Evolutionary conservation across 2,113 vertebrate genomes (phyloP), one percentile per base, ranked within the genome.

Genomic region (Perca flavescens): DNA sequence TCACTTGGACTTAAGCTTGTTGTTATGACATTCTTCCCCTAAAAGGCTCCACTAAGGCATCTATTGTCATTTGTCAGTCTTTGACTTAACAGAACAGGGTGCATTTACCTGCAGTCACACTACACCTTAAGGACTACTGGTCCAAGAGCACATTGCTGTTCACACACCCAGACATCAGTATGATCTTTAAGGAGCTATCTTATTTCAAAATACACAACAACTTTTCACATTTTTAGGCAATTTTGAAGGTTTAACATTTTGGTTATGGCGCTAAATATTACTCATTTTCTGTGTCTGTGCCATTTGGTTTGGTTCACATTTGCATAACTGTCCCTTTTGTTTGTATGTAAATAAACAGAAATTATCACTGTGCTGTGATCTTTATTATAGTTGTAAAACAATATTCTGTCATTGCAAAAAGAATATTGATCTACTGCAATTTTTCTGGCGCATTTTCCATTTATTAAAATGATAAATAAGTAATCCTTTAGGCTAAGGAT

Each of bases 21-120:
- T 93, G 92, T 94, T 94, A 87, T 93, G 91, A 92, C 89, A 91
- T 88, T 89, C 81, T 89, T 66, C 52, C 40, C 47, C 67, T 86
- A 88, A 92, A 90, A 88, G 88, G 77, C 84, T 85, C 86, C 73
- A 69, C 84, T 74, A 79, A 84, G 66, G 88, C 81, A 80, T 81
- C 91, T 86, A 83, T 89, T 92, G 90, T 93, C 76, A 80, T 85
- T 91, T 93, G 89, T 90, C 92, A 90, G 88, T 31, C 46, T 82
- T 11, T 57, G 70, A 67, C 77, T 88, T 69, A 47, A 71, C 62
- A 71, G 61, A 80, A 76, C 36, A 71, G 36, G 7, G 22, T 65
- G 56, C 52, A 22, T 84, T 89, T 63, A 86, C 84, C 50, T 74
- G 71, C 34, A 80, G 60, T 76, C 84, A 86, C 47, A 86, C 70